Evolutionary conservation across 2,888 invertebrate genomes (phyloP), one percentile per base, ranked within the genome.

Genomic region (Tenthredo amoena): DNA sequence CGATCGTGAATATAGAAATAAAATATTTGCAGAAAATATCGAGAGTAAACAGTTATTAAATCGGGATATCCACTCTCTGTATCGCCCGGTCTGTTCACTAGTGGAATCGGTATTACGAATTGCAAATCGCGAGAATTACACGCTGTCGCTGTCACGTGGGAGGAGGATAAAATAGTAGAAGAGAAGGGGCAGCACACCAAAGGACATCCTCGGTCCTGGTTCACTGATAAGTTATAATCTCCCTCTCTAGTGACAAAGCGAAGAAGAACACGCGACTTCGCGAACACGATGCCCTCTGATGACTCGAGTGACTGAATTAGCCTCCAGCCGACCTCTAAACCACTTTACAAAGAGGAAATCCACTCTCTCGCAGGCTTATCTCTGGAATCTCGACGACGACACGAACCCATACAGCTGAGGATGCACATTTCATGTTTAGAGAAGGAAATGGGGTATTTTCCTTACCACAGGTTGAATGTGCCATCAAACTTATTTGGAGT

Each of bases 101-200:
- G 77, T 18, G 31, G 77, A 40, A 40, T 81, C 81, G 40, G 40
- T 62, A 62, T 50, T 62, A 81, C 58, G 58, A 37, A 58, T 81
- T 37, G 81, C 26, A 37, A 81, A 81, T 81, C 58, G 37, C 9
- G 58, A 37, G 40, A 81, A 81, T 81, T 50, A 58, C 81, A 50
- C 34, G 68, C 31, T 68, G 34, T 34, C 37, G 37, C 40, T 26
- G 81, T 81, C 58, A 81, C 62, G 62, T 81, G 50, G 81, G 81
- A 58, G 81, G 58, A 40, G 81, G 37, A 81, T 0, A 55, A 58
- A 62, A 62, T 34, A 21, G n/a, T 18, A n/a, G 6, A 18, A 26
- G 58, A 37, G 62, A 81, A 62, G 37, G 81, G 62, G 40, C 7
- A 37, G 12, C 26, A 2, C 5, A 2, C 31, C 62, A 12, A 21